Evolutionary conservation across 2,797 vertebrate species (phyloP).

Genomic region (Alectoris magna): DNA sequence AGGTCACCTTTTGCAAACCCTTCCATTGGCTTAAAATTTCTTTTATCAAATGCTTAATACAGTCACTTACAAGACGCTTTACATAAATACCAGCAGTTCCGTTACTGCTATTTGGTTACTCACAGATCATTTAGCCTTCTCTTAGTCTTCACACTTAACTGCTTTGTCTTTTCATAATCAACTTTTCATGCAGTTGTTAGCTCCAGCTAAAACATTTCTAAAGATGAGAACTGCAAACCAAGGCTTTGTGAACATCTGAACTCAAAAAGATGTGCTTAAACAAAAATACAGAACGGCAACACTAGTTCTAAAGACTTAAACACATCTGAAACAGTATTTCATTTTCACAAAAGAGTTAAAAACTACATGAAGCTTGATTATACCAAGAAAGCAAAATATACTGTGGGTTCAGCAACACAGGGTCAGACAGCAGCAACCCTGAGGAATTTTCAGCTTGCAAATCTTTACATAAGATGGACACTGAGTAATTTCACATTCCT

Average conservation of each 20-base stretch:
- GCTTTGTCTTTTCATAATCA: background rate
- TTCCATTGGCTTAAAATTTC: background rate
- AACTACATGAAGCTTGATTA: background rate
- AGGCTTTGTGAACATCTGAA: background rate
- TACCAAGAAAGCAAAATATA: background rate
- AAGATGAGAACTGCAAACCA: background rate
- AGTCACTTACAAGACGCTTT: background rate
- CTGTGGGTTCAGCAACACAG: background rate
- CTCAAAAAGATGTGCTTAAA: background rate
- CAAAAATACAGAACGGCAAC: background rate
- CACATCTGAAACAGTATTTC: background rate
- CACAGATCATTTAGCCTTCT: background rate
- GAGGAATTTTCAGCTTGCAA: background rate
- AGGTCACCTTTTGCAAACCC: background rate
- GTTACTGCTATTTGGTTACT: background rate
- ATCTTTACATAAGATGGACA: background rate
- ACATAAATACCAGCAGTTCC: background rate
- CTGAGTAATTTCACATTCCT: conserved; percentile 11
- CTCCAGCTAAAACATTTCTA: background rate
- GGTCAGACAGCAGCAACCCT: background rate
- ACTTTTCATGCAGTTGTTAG: background rate
- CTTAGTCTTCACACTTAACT: background rate
- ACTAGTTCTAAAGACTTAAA: background rate
- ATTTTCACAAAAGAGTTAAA: background rate
- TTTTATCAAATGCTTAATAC: background rate